Base-by-base conservation (phyloP, 2,797 vertebrate species). In the Cossypha heuglini region DNA sequence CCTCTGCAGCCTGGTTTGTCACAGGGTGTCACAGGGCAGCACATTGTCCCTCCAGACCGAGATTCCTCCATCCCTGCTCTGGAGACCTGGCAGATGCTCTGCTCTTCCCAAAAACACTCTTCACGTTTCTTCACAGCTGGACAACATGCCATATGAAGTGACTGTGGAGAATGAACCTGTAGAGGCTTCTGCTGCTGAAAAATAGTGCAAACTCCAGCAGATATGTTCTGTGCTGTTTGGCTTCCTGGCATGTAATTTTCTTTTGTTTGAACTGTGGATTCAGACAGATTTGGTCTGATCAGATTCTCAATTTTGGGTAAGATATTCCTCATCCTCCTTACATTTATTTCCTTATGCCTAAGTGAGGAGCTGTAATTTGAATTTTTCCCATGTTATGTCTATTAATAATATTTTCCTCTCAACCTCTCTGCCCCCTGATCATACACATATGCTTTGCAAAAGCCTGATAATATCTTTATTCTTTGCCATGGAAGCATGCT, bases 1-100 rank as follows among this genome's bases (percentile, higher is more conserved):
- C 14, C 0, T 35, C 57, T 82, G 25, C 74, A 57, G 52, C 62
- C 62, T 26, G 13, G 17, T 33, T 74, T 67, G 43, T n/a, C 49
- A 64, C 1, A 0, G 21, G 43, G 10, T 62, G 72, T 40, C 73
- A n/a, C 48, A 28, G 48, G 15, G 45, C 0, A 0, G 40, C 46
- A 55, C 25, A 1, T 13, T 1, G 0, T 26, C 12, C 8, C 42
- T 73, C 21, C 26, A 0, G 0, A 8, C 28, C 2, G 12, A 71
- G n/a, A 31, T 9, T 20, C 4, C 28, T 26, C 31, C 3, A 0
- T 16, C 35, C 31, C 63, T 73, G 37, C 33, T 33, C 68, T 25
- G 26, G n/a, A 1, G 0, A 21, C 35, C 52, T 51, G 31, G 24
- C 45, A 20, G 52, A 26, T 33, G n/a, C 38, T 62, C 69, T 76